These are phyloP conservation scores for Epirrita christyi DNA, from an alignment of 2,888 invertebrate species.

Conservation along the genomic window DNA sequence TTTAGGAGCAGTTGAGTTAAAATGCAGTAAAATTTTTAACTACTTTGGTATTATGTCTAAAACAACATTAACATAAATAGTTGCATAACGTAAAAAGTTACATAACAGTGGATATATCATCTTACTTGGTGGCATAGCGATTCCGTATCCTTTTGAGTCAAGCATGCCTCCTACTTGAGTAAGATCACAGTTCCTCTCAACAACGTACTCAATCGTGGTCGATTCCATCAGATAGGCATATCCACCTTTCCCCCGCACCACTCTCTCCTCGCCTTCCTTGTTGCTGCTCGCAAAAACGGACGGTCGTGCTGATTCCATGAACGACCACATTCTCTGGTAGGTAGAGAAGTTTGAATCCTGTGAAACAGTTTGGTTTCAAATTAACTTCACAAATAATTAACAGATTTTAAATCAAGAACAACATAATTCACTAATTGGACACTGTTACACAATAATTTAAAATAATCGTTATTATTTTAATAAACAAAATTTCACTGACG, in stretches of 20 bases:
- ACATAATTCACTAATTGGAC: too few relatives aligned
- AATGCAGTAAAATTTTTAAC: too few relatives aligned
- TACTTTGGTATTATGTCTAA: too few relatives aligned
- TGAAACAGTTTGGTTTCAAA: neutral
- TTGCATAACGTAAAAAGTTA: too few relatives aligned
- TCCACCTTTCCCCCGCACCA: slow-evolving; percentile 91
- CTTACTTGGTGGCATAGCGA: slow-evolving; percentile 96
- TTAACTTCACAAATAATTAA: too few relatives aligned
- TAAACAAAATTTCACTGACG: too few relatives aligned
- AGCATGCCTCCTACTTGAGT: slow-evolving; percentile 96
- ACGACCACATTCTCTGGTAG: slow-evolving; percentile 98
- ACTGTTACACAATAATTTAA: too few relatives aligned
- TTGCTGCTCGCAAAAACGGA: slow-evolving; percentile 94
- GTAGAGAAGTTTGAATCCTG: slow-evolving; percentile 95
- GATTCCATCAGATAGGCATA: slow-evolving; percentile 99
- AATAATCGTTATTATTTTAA: too few relatives aligned
- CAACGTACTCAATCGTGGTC: slow-evolving; percentile 97
- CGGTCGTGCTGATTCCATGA: slow-evolving; percentile 95
- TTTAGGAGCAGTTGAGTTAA: too few relatives aligned
- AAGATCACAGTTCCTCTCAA: slow-evolving; percentile 95
- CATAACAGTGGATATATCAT: neutral
- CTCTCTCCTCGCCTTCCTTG: slow-evolving; percentile 95
- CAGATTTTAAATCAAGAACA: too few relatives aligned
- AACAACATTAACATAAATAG: too few relatives aligned
- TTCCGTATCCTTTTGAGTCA: slow-evolving; percentile 98